phyloP scores from a whole-genome alignment of 2,797 vertebrate species.

The Podarcis lilfordi region DNA sequence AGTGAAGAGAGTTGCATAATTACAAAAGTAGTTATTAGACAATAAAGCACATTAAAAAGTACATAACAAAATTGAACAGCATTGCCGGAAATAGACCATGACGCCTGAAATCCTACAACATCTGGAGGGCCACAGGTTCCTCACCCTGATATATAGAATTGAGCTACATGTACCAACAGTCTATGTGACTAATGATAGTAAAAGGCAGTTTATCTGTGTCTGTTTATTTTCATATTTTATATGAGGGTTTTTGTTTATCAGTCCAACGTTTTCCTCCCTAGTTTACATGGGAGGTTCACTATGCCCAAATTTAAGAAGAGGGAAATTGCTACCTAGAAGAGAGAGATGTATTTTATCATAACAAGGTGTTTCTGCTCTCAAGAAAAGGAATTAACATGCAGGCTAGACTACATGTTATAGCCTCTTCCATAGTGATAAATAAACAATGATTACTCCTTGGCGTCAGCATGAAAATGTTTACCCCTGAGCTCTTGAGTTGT shows the following conservation, averaged over 20 bases:
- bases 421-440: neutral
- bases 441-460: neutral
- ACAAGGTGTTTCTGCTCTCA: neutral
- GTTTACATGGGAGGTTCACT: no score
- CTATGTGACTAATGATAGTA: neutral
- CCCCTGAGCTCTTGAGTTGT: neutral
- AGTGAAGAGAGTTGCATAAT: no score
- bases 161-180: neutral
- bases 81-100: no score
- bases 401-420: neutral
- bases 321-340: no score
- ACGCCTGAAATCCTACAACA: no score
- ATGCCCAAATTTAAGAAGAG: no score
- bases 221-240: neutral
- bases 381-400: neutral
- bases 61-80: no score
- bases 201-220: neutral
- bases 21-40: no score
- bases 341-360: neutral
- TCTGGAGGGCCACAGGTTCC: no score
- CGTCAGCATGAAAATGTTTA: neutral
- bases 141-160: neutral
- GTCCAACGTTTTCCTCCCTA: no score
- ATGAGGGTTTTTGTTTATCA: neutral
- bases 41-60: no score